Percentiles rank a stretch among this genome's conserved stretches.
Conservation (phyloP, 2,113 vertebrate genomes). For the Dipodomys ordii region DNA sequence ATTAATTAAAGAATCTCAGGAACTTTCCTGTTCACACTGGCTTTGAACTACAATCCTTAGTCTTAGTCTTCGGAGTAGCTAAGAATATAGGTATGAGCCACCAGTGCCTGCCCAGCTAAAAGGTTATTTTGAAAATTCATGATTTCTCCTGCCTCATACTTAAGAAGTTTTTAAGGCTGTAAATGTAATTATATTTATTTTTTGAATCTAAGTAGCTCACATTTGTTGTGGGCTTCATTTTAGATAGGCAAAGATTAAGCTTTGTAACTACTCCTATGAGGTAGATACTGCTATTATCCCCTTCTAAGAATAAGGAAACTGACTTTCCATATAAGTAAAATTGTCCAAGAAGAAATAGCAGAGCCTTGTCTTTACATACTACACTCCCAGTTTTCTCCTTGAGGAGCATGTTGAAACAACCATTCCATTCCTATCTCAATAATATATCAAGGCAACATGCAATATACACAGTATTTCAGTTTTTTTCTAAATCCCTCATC, state of each 20-base stretch:
- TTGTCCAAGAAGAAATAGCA: not conserved
- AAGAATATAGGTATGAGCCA: too few relatives aligned
- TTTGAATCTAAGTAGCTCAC: not conserved
- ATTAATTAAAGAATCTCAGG: too few relatives aligned
- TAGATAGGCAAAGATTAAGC: constrained; percentile 10
- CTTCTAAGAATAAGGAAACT: constrained; percentile 32
- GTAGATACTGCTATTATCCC: not conserved
- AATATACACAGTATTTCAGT: not conserved
- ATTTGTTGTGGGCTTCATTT: not conserved
- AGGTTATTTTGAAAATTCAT: constrained; percentile 31
- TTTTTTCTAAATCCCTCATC: not conserved
- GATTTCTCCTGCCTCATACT: not conserved
- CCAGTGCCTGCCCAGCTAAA: too few relatives aligned
- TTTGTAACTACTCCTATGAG: not conserved
- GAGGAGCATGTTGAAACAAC: not conserved
- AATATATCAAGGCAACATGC: not conserved
- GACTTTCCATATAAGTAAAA: not conserved
- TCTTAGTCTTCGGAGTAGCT: too few relatives aligned
- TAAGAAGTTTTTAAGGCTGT: not conserved
- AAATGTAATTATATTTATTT: not conserved
- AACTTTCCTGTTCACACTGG: too few relatives aligned
- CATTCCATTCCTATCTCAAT: not conserved
- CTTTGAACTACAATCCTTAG: too few relatives aligned
- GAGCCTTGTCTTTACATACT: not conserved
- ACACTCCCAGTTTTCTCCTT: not conserved